Percentiles rank a stretch among this genome's conserved stretches.
Evolutionary conservation across 2,113 vertebrate species (phyloP).

Genomic region (Nesogale talazaci): DNA sequence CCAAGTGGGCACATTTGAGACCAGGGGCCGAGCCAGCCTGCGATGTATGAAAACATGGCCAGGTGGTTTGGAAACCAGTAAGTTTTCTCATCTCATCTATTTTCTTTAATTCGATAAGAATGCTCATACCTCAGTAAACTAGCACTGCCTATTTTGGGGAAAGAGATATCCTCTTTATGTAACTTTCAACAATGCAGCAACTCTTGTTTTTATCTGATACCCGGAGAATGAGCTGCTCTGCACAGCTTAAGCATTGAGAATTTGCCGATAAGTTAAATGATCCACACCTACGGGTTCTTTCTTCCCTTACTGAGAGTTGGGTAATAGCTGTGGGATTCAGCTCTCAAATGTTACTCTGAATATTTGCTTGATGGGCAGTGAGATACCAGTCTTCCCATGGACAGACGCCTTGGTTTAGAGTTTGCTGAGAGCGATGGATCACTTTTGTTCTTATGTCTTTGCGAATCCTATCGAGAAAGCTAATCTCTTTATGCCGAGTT

Average conservation of each 20-base stretch:
- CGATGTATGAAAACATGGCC: conserved; percentile 9
- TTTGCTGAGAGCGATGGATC: background rate
- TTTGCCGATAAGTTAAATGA: background rate
- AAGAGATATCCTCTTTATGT: background rate
- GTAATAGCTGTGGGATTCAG: background rate
- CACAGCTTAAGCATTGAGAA: background rate
- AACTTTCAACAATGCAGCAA: background rate
- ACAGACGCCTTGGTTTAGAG: background rate
- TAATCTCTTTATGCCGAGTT: conserved; percentile 12
- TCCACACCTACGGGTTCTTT: background rate
- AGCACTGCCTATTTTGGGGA: background rate
- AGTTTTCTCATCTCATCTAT: background rate
- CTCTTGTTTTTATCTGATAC: conserved; percentile 48
- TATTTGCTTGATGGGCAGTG: background rate
- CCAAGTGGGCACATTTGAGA: too few relatives aligned
- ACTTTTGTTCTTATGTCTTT: background rate
- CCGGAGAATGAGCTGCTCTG: background rate
- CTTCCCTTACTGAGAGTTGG: background rate
- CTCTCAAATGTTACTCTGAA: conserved; percentile 40
- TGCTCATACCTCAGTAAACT: background rate
- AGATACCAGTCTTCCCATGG: background rate
- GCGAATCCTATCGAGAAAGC: conserved; percentile 46
- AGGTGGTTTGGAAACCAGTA: conserved; percentile 57
- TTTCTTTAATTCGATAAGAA: background rate
- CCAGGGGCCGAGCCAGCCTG: background rate